Base-by-base conservation (phyloP, 2,797 vertebrate genomes). In the Pachyuromys duprasi region DNA sequence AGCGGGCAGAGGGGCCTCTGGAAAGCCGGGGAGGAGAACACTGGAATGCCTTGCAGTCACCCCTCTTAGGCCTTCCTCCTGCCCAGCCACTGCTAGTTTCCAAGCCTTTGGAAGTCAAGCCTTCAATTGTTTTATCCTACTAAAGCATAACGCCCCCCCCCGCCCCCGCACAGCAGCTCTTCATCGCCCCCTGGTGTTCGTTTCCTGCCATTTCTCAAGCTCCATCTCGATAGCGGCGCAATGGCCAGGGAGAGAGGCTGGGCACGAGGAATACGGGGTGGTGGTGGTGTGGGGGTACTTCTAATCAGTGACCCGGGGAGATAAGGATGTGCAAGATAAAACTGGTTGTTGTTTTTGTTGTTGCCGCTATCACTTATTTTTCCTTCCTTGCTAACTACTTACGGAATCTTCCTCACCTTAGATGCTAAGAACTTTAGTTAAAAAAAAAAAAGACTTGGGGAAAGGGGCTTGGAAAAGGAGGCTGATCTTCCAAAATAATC, bases 151-250 rank as follows among this genome's bases (percentile, higher is more conserved):
- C 55, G 57, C 84, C 96, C 97, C 65, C 4, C 60, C 57, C 97
- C 65, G 3, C 60, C 57, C 49, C 1, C 49, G 8, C 49, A 49
- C 49, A 9, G 17, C 17, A 36, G 96, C 97, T 97, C 97, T 94
- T 67, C 45, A n/a, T 84, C 94, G 5, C 97, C 97, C 97, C 90
- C 95, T 97, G 93, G 96, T 70, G 97, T 76, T 57, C 81, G 1
- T 67, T 49, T 79, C 36, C 13, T 8, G 55, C 26, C 80, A n/a
- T 39, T 81, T 92, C 88, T 80, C 20, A 55, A 45, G 39, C 49
- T 11, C 2, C 11, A 42, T 28, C 62, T n/a, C 26, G 2, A 6
- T 4, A 65, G 81, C 42, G 31, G 26, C 26, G 42, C 36, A 36
- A 22, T 1, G 0, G 24, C 45, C 2, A 42, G 49, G 17, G 14